Percentiles rank a stretch among this genome's conserved stretches.
Evolutionary conservation across 2,113 vertebrate genomes (phyloP).

Genomic region (Ahaetulla prasina): DNA sequence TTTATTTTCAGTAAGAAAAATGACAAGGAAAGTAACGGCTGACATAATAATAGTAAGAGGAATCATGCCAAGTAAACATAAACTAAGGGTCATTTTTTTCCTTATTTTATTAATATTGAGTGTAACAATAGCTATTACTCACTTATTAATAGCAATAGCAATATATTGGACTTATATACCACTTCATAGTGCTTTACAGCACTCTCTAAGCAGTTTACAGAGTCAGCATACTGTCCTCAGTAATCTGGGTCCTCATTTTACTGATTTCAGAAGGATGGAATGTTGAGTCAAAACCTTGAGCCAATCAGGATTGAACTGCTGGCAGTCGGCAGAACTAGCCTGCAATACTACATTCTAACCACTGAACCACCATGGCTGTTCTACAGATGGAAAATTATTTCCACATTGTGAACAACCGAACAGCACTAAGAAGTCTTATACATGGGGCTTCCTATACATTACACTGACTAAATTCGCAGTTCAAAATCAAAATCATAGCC

Average conservation of each 20-base stretch:
- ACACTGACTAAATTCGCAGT: neutral
- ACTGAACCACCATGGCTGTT: neutral
- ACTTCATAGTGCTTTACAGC: neutral
- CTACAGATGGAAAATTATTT: neutral
- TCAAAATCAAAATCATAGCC: neutral
- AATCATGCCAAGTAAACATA: neutral
- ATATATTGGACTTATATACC: neutral
- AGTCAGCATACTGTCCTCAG: neutral
- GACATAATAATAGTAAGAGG: neutral
- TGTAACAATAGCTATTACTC: neutral
- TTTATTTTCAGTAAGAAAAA: neutral
- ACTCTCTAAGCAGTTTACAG: neutral
- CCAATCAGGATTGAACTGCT: neutral
- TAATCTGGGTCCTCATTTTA: neutral
- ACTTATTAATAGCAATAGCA: neutral
- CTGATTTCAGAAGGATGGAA: neutral
- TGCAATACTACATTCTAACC: neutral
- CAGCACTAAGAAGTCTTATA: neutral
- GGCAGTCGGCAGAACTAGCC: neutral
- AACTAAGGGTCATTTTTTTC: neutral
- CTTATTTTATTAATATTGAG: neutral
- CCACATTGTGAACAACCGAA: neutral
- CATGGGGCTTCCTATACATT: neutral
- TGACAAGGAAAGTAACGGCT: neutral
- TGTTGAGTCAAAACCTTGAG: neutral